Evolutionary conservation across 2,797 vertebrate species (phyloP).

Genomic region (Amazona finschi): DNA sequence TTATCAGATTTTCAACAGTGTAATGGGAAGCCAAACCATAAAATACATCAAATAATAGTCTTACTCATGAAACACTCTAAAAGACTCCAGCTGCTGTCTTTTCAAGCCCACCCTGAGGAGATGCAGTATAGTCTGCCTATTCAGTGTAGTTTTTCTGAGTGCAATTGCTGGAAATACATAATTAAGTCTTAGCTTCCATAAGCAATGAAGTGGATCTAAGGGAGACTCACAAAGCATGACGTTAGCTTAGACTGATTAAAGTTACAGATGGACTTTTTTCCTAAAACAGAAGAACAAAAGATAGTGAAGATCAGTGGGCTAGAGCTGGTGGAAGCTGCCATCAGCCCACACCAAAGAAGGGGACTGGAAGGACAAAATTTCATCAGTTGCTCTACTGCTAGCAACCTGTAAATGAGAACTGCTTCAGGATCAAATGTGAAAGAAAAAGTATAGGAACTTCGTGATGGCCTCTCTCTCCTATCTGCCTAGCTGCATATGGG

Average conservation of each 20-base stretch:
- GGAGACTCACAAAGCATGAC: background rate
- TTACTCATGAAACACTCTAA: background rate
- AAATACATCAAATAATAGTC: background rate
- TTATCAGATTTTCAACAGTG: background rate
- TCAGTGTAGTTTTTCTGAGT: background rate
- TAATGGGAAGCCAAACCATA: background rate
- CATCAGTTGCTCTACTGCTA: accelerated
- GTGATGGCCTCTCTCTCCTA: background rate
- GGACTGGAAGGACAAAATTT: background rate
- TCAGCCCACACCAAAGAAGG: background rate
- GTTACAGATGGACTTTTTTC: background rate
- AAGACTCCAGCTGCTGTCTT: background rate
- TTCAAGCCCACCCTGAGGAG: background rate
- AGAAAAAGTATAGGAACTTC: background rate
- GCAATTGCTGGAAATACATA: background rate
- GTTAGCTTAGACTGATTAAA: background rate
- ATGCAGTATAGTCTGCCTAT: background rate
- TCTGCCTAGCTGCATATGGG: background rate
- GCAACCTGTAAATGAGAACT: background rate
- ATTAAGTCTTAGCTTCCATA: background rate
- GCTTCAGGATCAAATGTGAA: background rate
- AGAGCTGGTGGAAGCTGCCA: background rate
- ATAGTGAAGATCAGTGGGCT: background rate
- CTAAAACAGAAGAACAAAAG: background rate
- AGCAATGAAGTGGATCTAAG: background rate